Evolutionary conservation across 2,888 invertebrate genomes (phyloP), one percentile per base, ranked within the genome.

Genomic region (Thecocarcelia acutangulata): DNA sequence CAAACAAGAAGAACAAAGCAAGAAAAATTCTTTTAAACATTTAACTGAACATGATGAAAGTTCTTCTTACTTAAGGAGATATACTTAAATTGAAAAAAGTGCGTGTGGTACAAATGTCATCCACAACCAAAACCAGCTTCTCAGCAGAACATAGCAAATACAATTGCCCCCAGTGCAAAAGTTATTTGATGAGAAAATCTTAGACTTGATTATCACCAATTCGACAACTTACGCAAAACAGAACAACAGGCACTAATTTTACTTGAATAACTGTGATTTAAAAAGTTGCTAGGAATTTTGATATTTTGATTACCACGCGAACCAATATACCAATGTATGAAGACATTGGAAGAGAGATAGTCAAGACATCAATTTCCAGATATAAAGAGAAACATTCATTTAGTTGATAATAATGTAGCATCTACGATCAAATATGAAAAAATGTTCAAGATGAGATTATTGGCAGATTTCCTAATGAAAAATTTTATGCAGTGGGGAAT

Each of bases 171-270:
- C 58, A 42, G 42, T 42, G 21, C 59, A 59, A 24, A 59, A 42
- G 21, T 1, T 42, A 0, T 42, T 59, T 59, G 9, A 42, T 44
- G 11, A 42, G 11, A n/a, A 59, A n/a, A 0, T 21, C 21, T 21
- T 42, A 0, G 59, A 21, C 0, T 9, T 59, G 9, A 59, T 58
- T 9, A 40, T 11, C 0, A 40, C 40, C 19, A 58, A 58, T 58
- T 21, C 21, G 3, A 42, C 15, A 13, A 44, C 12, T 3, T 59
- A 42, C 15, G 42, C 21, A 42, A 59, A 59, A 15, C 24, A 24
- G n/a, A 59, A 59, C 24, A 58, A 40, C 13, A 40, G 58, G 24
- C n/a, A 13, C n/a, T 19, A 19, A 19, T 56, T 56, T 56, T 17
- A 37, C 3, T 37, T 56, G 0, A 9, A 48, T 48, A 48, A 19